Conservation (phyloP, 2,113 vertebrate species). For the Oxyura jamaicensis region DNA sequence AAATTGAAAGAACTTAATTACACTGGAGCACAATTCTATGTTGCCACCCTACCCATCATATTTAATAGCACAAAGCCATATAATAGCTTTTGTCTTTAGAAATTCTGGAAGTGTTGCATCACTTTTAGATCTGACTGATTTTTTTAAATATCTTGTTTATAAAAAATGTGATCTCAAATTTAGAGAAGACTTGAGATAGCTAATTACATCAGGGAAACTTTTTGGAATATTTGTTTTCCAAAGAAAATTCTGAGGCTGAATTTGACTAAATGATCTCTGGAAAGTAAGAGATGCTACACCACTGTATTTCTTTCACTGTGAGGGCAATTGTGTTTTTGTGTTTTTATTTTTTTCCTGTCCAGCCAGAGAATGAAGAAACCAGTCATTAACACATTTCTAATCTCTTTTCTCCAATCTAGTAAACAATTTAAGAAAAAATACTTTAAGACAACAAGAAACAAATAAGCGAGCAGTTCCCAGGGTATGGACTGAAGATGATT, state of each 20-base stretch:
- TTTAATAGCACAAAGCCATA: not conserved
- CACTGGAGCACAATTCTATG: not conserved
- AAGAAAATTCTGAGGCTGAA: not conserved
- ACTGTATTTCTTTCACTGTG: not conserved
- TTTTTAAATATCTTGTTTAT: not conserved
- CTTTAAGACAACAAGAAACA: not conserved
- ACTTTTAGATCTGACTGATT: not conserved
- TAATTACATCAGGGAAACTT: not conserved
- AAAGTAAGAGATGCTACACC: not conserved
- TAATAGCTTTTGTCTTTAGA: not conserved
- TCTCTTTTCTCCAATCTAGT: not conserved
- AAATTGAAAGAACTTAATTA: slow-evolving; percentile 49
- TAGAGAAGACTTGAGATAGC: not conserved
- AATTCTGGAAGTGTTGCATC: not conserved
- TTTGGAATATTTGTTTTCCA: not conserved
- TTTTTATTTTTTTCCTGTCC: not conserved
- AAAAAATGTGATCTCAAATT: not conserved
- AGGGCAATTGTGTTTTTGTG: not conserved
- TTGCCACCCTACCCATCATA: not conserved
- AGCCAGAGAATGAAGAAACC: not conserved
- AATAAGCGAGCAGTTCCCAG: not conserved
- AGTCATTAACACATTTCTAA: not conserved
- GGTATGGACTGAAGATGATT: not conserved
- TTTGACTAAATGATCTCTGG: not conserved
- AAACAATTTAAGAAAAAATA: not conserved